Conservation (phyloP, 2,888 invertebrate genomes). For the Calameuta pallipes region DNA sequence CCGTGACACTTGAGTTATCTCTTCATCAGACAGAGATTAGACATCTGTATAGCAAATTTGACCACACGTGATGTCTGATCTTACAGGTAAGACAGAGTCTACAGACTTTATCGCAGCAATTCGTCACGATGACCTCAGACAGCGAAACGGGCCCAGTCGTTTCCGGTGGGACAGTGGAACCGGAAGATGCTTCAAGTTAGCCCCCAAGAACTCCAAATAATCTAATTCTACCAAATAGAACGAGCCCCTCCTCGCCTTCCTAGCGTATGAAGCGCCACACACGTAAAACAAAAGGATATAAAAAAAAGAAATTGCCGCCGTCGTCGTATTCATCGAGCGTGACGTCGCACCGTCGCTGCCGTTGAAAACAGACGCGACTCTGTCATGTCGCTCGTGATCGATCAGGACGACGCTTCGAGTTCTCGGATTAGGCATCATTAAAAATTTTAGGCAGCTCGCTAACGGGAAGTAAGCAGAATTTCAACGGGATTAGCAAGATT, state of each 20-base stretch:
- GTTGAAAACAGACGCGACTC: background rate
- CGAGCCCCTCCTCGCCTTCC: constrained; percentile 52
- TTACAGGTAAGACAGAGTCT: constrained; percentile 83
- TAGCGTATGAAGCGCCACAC: constrained; percentile 51
- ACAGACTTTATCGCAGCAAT: constrained; percentile 79
- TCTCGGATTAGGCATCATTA: constrained; percentile 31
- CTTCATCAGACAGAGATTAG: background rate
- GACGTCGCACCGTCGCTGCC: constrained; percentile 9
- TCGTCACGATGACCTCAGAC: constrained; percentile 52
- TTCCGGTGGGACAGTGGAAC: constrained; percentile 44
- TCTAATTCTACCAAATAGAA: constrained; percentile 47
- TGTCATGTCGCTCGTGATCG: constrained; percentile 10
- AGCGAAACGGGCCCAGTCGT: constrained; percentile 39
- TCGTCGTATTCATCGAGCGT: background rate
- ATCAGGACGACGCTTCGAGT: constrained; percentile 28
- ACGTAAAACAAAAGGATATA: constrained; percentile 22
- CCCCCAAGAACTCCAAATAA: constrained; percentile 38
- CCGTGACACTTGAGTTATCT: background rate
- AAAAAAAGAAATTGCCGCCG: constrained; percentile 10
- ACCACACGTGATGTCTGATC: background rate
- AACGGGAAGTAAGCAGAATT: constrained; percentile 10
- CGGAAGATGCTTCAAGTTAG: constrained; percentile 60
- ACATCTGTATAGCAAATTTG: constrained; percentile 15
- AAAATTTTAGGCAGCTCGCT: constrained; percentile 40
- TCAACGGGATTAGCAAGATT: background rate